phyloP scores from a whole-genome alignment of 1,140 invertebrate species.

The Mizuhopecten yessoensis region DNA sequence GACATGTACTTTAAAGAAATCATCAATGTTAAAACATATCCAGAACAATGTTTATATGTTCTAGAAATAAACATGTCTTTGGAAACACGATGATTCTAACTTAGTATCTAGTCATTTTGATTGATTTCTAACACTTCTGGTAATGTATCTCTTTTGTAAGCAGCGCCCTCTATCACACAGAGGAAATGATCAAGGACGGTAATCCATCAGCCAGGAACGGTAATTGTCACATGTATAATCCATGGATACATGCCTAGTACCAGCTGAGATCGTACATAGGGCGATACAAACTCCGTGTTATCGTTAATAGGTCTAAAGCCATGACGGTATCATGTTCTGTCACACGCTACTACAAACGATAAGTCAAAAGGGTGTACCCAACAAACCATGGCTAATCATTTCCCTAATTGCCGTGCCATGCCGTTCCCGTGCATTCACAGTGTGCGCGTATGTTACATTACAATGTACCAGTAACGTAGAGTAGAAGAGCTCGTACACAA shows the following conservation, averaged over 20 bases:
- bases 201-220: neutral
- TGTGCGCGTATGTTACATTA: too few species aligned
- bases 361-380: neutral
- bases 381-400: too few species aligned
- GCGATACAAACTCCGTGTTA: neutral
- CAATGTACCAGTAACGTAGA: too few species aligned
- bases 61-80: neutral
- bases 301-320: neutral
- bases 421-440: too few species aligned
- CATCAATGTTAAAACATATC: neutral
- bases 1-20: too few species aligned
- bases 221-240: neutral
- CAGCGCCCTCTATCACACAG: conserved; percentile 1
- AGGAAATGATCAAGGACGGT: neutral
- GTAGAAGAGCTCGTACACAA: too few species aligned
- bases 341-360: neutral
- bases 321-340: neutral
- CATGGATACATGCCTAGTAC: neutral
- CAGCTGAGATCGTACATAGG: neutral
- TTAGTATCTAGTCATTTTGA: too few species aligned
- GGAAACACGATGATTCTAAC: too few species aligned
- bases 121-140: neutral
- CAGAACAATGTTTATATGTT: neutral
- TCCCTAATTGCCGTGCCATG: too few species aligned
- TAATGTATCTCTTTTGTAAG: neutral